Conservation (phyloP, 2,797 vertebrate genomes). For the Staurois parvus region DNA sequence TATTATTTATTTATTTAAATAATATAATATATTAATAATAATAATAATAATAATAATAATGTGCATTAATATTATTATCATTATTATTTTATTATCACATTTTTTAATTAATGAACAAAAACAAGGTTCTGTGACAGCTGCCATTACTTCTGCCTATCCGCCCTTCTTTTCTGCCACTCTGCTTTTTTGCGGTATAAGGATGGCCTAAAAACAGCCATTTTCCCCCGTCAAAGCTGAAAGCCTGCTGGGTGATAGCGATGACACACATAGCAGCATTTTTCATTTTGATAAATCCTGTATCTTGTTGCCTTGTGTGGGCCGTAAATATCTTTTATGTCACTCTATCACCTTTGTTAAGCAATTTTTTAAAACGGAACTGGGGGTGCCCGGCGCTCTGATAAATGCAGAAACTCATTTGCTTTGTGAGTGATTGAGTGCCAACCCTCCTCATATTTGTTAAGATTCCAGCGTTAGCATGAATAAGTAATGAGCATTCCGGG, state of each 20-base stretch:
- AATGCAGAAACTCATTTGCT: slow-evolving; percentile 92
- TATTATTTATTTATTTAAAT: too few species aligned
- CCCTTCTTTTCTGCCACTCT: too few species aligned
- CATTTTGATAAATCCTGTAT: slow-evolving; percentile 81
- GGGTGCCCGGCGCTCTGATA: slow-evolving; percentile 83
- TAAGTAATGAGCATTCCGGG: slow-evolving; percentile 93
- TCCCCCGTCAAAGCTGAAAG: not conserved
- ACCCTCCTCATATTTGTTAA: slow-evolving; percentile 98
- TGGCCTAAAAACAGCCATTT: not conserved
- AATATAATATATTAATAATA: too few species aligned
- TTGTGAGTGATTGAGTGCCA: slow-evolving; percentile 94
- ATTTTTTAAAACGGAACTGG: slow-evolving; percentile 66
- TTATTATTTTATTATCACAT: too few species aligned
- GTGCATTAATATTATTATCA: too few species aligned
- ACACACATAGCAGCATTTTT: slow-evolving; percentile 14
- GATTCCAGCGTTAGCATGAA: slow-evolving; percentile 99
- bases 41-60: not conserved
- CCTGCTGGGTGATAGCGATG: slow-evolving; percentile 12
- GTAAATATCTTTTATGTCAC: slow-evolving; percentile 81
- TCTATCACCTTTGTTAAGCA: slow-evolving; percentile 79
- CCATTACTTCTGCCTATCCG: too few species aligned
- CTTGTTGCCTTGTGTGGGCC: slow-evolving; percentile 76
- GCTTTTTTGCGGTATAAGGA: too few species aligned
- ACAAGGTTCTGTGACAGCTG: too few species aligned
- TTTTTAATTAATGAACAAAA: too few species aligned